Conservation (phyloP, 2,113 vertebrate species). For the Pagrus major region DNA sequence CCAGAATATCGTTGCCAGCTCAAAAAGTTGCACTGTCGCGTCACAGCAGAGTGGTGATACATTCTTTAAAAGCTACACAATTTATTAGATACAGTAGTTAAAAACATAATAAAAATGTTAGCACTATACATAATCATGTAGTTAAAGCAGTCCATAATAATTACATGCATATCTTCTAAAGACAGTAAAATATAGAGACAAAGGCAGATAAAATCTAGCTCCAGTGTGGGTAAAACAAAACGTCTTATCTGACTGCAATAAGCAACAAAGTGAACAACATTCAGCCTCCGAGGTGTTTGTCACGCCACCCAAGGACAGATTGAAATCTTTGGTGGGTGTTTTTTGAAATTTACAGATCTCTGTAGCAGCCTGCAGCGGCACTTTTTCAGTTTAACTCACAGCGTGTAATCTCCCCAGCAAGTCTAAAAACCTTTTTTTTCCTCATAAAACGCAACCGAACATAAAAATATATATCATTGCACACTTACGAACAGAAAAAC, state of each 20-base stretch:
- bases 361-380: slow-evolving; percentile 20
- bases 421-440: slow-evolving; percentile 2
- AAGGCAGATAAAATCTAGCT: slow-evolving; percentile 30
- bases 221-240: slow-evolving; percentile 55
- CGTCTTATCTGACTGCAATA: slow-evolving; percentile 9
- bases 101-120: slow-evolving; percentile 44
- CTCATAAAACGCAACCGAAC: neutral
- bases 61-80: slow-evolving; percentile 50
- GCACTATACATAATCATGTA: slow-evolving; percentile 43
- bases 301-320: slow-evolving; percentile 3
- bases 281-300: slow-evolving; percentile 21
- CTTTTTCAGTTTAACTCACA: slow-evolving; percentile 19
- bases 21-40: neutral
- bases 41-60: slow-evolving; percentile 29
- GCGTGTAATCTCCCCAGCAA: slow-evolving; percentile 2
- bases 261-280: slow-evolving; percentile 23
- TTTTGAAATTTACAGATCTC: slow-evolving; percentile 32
- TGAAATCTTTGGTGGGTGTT: neutral
- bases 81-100: slow-evolving; percentile 60
- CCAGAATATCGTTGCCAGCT: neutral
- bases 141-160: slow-evolving; percentile 42
- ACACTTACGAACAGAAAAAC: slow-evolving; percentile 24
- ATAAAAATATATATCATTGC: slow-evolving; percentile 32
- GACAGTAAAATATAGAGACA: slow-evolving; percentile 23
- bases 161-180: slow-evolving; percentile 24